Base-by-base conservation (phyloP, 2,797 vertebrate species). In the Mastacembelus armatus region DNA sequence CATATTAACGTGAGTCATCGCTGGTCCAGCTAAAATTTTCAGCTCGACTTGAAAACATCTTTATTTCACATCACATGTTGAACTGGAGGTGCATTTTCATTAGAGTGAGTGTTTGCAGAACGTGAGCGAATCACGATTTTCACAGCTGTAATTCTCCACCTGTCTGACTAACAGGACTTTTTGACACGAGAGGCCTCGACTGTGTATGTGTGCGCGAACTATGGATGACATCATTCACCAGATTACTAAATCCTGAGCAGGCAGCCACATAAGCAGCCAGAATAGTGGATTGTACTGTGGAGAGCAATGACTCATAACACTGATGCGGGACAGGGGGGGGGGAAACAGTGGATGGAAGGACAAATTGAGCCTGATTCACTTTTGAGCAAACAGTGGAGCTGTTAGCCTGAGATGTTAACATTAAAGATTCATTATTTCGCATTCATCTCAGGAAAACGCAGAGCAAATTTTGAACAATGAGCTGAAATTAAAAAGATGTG, bases 271-370 rank as follows among this genome's bases (percentile, higher is more conserved):
- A 76, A 81, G 85, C 74, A 71, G 79, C 64, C 60, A 47, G 83
- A 72, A 66, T 77, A 60, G 74, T 78, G 72, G 78, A 86, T 78
- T 74, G 84, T 71, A 65, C 84, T 80, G 72, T 5, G 3, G 81
- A 68, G 87, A 77, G 82, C 88, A 88, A 86, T 82, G 84, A 85
- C 69, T 87, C 81, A 74, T 84, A 75, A 73, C 85, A 66, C 44
- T 74, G 80, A 83, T 62, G 77, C 57, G 72, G 59, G 63, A 40
- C 3, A 10, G 44, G 57, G 74, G 59, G 63, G 56, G 3, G 10
- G 44, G 72, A 81, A 70, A 42, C 79, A 77, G 79, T 76, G 77
- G 81, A 72, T 77, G 84, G 84, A 85, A 86, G 85, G 84, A 86
- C 83, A 80, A 78, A 77, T 72, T 71, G 65, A 74, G 81, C 71